Evolutionary conservation across 2,888 invertebrate species (phyloP).

Genomic region (Polia nebulosa): DNA sequence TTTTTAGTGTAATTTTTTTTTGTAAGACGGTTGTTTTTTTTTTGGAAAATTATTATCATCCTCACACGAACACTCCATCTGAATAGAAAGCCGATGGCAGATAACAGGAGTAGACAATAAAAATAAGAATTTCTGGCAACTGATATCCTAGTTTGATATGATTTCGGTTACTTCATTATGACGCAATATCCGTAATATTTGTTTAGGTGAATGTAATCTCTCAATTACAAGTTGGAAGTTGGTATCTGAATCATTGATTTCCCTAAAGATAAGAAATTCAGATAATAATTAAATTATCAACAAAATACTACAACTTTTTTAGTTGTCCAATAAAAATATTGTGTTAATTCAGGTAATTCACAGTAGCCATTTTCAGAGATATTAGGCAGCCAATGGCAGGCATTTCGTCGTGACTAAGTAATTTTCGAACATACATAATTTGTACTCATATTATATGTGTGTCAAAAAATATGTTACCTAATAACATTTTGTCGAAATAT

Average conservation of each 20-base stretch:
- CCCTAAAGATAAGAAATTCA: constrained; percentile 27
- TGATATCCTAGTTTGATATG: background rate
- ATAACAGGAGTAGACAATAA: too few species aligned
- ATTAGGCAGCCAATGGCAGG: background rate
- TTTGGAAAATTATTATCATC: too few species aligned
- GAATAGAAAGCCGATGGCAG: too few species aligned
- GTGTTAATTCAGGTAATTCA: constrained; percentile 18
- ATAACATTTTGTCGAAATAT: constrained; percentile 22
- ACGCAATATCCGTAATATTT: constrained; percentile 32
- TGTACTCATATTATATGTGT: constrained; percentile 3
- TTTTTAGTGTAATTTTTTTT: too few species aligned
- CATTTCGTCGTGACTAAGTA: constrained; percentile 35
- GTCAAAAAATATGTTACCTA: constrained; percentile 21
- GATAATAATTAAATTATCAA: constrained; percentile 40
- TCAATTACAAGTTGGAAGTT: constrained; percentile 6
- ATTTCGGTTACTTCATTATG: constrained; percentile 2
- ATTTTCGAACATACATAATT: constrained; percentile 13
- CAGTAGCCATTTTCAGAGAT: constrained; percentile 3
- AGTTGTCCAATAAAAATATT: constrained; percentile 26
- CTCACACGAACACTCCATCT: too few species aligned
- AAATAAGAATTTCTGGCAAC: too few species aligned
- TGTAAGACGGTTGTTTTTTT: too few species aligned
- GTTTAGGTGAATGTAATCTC: constrained; percentile 19
- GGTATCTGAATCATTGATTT: constrained; percentile 31
- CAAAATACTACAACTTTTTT: constrained; percentile 12